Evolutionary conservation across 2,888 invertebrate species (phyloP).

Genomic region (Thysanoteuthis rhombus): DNA sequence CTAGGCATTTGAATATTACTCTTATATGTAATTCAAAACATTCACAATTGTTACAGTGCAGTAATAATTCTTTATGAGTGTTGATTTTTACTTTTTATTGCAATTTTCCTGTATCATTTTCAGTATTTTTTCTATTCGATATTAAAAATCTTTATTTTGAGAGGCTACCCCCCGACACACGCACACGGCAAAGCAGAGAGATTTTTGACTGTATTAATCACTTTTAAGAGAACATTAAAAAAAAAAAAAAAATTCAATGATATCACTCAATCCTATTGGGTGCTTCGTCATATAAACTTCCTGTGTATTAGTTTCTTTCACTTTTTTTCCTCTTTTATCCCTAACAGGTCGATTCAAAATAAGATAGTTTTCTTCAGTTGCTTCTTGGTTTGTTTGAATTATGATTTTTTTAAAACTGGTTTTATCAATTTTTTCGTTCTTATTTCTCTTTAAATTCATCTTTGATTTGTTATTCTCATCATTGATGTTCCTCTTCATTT

Average conservation of each 20-base stretch:
- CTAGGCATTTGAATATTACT: too few species aligned
- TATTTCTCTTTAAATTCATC: neutral
- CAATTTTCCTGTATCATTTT: neutral
- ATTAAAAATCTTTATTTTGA: neutral
- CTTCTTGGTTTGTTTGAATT: neutral
- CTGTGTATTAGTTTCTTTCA: neutral
- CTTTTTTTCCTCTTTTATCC: neutral
- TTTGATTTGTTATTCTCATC: neutral
- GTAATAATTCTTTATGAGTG: too few species aligned
- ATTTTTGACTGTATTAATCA: neutral
- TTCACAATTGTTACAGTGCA: too few species aligned
- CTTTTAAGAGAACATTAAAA: neutral
- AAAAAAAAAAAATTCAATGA: neutral
- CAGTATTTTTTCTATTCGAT: neutral
- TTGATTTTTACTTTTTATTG: neutral
- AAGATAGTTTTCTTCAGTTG: neutral
- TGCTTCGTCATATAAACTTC: conserved; percentile 12
- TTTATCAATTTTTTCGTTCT: neutral
- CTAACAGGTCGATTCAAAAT: neutral
- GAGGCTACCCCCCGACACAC: too few species aligned
- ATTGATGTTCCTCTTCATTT: neutral
- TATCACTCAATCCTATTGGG: neutral
- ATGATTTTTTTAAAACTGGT: neutral
- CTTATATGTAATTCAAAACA: too few species aligned
- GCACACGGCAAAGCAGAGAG: neutral